These are phyloP conservation scores for Schrankia costaestrigalis DNA, from an alignment of 2,888 invertebrate genomes.

Conservation along the genomic window DNA sequence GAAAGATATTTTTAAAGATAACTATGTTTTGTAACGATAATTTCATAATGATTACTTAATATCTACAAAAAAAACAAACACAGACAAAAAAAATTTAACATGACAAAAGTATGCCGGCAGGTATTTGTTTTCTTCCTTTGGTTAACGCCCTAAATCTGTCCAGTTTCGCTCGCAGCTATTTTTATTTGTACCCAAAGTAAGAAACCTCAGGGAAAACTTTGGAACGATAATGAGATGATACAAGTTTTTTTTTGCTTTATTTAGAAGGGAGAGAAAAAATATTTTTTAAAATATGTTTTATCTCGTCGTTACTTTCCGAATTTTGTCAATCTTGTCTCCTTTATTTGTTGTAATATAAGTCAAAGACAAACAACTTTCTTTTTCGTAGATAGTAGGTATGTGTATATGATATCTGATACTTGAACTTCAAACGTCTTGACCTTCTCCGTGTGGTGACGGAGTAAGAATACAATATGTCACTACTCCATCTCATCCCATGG, in stretches of 20 bases:
- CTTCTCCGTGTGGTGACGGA: too few relatives aligned
- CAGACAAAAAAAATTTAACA: background rate
- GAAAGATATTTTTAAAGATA: conserved; percentile 19
- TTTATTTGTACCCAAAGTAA: conserved; percentile 23
- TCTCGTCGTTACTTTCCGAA: conserved; percentile 13
- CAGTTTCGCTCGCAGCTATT: conserved; percentile 18
- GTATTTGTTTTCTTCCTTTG: conserved; percentile 9
- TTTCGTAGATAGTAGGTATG: too few relatives aligned
- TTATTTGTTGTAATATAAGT: background rate
- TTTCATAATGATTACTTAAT: too few relatives aligned
- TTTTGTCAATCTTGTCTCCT: conserved; percentile 4
- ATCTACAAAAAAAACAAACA: background rate
- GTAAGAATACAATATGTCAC: too few relatives aligned
- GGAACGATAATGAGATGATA: conserved; percentile 28
- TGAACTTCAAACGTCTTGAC: too few relatives aligned
- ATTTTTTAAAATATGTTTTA: conserved; percentile 16
- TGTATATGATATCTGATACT: too few relatives aligned
- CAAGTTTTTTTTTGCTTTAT: conserved; percentile 25
- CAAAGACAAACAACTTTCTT: too few relatives aligned
- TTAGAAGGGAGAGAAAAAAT: conserved; percentile 16
- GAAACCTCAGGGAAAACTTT: conserved; percentile 25
- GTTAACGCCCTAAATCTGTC: conserved; percentile 12
- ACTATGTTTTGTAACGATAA: too few relatives aligned
- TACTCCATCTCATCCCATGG: too few relatives aligned
- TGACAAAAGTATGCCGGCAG: conserved; percentile 5